Evolutionary conservation across 2,797 vertebrate species (phyloP).

Genomic region (Hozukius guyotensis): DNA sequence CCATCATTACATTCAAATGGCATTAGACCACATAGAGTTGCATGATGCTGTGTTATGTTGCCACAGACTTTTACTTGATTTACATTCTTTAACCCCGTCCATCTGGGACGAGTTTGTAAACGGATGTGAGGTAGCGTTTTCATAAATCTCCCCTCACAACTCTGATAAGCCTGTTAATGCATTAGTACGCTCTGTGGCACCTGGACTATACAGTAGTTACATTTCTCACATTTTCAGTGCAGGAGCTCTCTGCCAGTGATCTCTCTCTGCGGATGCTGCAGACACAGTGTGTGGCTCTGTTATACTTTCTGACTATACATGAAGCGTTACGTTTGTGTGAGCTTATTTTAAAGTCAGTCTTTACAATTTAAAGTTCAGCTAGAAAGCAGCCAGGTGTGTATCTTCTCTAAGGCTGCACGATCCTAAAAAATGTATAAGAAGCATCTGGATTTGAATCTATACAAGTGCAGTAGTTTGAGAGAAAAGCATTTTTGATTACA

Average conservation of each 20-base stretch:
- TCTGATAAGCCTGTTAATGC: constrained; percentile 26
- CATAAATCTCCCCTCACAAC: constrained; percentile 40
- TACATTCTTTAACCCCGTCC: constrained; percentile 1
- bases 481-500: not conserved
- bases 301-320: not conserved
- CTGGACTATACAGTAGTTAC: not conserved
- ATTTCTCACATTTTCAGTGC: constrained; percentile 10
- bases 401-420: not conserved
- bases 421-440: not conserved
- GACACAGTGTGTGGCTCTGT: not conserved
- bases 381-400: not conserved
- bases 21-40: not conserved
- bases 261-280: not conserved
- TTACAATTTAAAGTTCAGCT: not conserved
- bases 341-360: not conserved
- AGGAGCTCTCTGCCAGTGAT: not conserved
- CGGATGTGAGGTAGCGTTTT: constrained; percentile 6
- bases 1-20: not conserved
- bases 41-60: not conserved
- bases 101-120: constrained; percentile 23
- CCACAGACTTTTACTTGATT: constrained; percentile 3
- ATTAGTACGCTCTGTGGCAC: constrained; percentile 11
- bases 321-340: not conserved
- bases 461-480: not conserved
- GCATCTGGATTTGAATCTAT: not conserved